A percentile compares a stretch with the other conserved stretches of the same genome.
These are phyloP conservation scores for Pampus argenteus DNA, from an alignment of 2,797 vertebrate genomes.

Conservation along the genomic window DNA sequence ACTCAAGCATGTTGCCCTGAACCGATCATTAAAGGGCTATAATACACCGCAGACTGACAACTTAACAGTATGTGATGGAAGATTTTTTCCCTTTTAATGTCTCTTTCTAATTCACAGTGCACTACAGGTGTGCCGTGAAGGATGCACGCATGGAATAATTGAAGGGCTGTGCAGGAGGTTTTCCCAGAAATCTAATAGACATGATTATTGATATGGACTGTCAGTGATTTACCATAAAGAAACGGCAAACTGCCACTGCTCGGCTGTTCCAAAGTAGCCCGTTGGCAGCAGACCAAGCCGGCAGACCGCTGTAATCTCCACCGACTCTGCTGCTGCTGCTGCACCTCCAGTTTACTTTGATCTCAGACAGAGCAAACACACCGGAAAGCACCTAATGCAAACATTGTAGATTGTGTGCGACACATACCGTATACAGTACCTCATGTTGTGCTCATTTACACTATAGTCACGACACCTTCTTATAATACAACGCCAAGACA, in stretches of 20 bases:
- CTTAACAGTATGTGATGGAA: neutral
- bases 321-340: constrained; percentile 41
- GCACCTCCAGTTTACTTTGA: constrained; percentile 51
- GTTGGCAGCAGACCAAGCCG: constrained; percentile 54
- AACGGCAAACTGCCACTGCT: constrained; percentile 40
- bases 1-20: no score
- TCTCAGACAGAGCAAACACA: constrained; percentile 37
- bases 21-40: neutral
- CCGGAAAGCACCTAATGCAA: constrained; percentile 25
- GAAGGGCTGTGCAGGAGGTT: neutral
- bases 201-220: constrained; percentile 43
- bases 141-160: neutral
- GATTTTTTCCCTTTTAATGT: neutral
- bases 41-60: neutral
- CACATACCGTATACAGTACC: neutral
- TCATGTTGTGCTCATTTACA: neutral
- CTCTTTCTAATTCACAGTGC: neutral
- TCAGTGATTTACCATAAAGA: constrained; percentile 51
- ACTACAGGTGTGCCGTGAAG: constrained; percentile 1
- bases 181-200: constrained; percentile 35
- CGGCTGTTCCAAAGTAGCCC: constrained; percentile 47
- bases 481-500: neutral
- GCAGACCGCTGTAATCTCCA: constrained; percentile 43
- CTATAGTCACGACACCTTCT: neutral
- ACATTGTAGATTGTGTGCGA: constrained; percentile 11